Conservation (phyloP, 2,888 invertebrate genomes). For the Eulithis testata region DNA sequence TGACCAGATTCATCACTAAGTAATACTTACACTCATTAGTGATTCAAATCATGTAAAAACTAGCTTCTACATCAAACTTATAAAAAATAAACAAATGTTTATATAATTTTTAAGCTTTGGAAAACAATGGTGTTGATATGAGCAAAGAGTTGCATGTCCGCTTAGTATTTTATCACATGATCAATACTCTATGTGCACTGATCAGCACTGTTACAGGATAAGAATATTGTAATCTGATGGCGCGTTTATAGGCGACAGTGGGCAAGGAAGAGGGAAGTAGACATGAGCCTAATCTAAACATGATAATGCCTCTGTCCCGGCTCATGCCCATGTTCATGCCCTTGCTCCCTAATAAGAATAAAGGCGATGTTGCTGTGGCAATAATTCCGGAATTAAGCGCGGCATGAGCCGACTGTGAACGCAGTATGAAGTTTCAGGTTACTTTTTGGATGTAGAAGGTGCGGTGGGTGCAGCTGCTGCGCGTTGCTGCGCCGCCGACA, state of each 20-base stretch:
- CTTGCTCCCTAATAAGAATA: too few relatives aligned
- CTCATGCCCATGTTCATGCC: too few relatives aligned
- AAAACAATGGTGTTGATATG: background rate
- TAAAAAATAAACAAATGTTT: background rate
- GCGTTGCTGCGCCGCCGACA: slow-evolving; percentile 78
- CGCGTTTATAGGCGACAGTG: too few relatives aligned
- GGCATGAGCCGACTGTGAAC: too few relatives aligned
- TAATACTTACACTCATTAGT: background rate
- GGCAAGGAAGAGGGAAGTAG: too few relatives aligned
- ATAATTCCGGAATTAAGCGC: too few relatives aligned
- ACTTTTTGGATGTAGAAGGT: slow-evolving; percentile 61
- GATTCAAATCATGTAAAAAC: background rate
- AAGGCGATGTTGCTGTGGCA: too few relatives aligned
- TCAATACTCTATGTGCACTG: too few relatives aligned
- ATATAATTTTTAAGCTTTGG: too few relatives aligned
- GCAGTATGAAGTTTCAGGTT: slow-evolving; percentile 34
- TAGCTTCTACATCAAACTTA: background rate
- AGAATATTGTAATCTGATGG: background rate
- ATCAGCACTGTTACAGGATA: background rate
- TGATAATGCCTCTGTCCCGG: too few relatives aligned
- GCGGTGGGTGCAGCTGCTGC: slow-evolving; percentile 75
- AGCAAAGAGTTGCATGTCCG: background rate
- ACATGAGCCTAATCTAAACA: too few relatives aligned
- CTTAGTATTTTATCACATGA: background rate
- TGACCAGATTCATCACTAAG: too few relatives aligned